These are phyloP conservation scores for Aldabrachelys gigantea DNA, from an alignment of 2,113 vertebrate genomes.

Conservation along the genomic window DNA sequence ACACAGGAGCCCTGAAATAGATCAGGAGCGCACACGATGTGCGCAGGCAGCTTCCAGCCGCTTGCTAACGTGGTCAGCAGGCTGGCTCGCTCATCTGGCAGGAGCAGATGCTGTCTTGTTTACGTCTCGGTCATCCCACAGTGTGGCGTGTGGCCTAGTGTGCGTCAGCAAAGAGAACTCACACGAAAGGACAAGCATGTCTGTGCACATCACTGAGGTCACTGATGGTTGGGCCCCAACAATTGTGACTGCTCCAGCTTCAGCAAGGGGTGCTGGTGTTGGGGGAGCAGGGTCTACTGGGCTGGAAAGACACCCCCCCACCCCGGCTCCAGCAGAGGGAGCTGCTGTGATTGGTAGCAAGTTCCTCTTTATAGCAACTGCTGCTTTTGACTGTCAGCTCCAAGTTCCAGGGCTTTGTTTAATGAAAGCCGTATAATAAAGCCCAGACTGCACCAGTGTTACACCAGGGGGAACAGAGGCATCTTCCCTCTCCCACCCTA, in stretches of 20 bases:
- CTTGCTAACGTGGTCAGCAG: neutral
- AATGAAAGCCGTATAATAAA: neutral
- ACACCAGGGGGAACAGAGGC: neutral
- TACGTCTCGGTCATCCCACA: rapidly evolving
- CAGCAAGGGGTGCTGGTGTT: neutral
- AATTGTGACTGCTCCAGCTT: neutral
- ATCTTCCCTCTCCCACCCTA: neutral
- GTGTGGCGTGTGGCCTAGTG: neutral
- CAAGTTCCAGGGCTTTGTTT: neutral
- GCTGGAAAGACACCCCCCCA: neutral
- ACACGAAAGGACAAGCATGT: neutral
- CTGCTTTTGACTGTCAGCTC: neutral
- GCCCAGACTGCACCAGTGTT: neutral
- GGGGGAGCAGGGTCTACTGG: neutral
- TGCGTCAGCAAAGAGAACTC: neutral
- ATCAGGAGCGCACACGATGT: neutral
- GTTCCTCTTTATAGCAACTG: neutral
- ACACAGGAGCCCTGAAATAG: neutral
- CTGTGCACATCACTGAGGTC: neutral
- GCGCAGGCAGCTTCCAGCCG: neutral
- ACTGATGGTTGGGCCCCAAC: neutral
- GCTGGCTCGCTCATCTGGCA: neutral
- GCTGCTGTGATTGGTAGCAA: neutral
- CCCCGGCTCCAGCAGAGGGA: neutral
- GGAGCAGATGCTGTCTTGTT: neutral